A percentile compares a stretch with the other conserved stretches of the same genome.
phyloP scores from a whole-genome alignment of 2,113 vertebrate species.

The Plecturocebus donacophilus region DNA sequence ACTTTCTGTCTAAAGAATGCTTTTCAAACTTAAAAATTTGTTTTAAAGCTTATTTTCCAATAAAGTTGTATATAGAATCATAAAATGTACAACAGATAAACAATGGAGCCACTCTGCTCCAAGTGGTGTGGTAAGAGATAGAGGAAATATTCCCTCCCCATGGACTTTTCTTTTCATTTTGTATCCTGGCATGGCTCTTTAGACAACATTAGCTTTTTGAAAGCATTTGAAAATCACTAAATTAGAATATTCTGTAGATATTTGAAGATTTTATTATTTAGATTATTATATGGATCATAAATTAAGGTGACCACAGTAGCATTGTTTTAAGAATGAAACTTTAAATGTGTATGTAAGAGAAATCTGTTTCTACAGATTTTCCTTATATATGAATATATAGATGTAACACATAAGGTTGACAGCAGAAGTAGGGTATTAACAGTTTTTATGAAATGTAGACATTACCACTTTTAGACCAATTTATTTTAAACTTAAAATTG shows the following conservation, averaged over 20 bases:
- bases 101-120: not conserved
- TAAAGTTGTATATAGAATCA: not conserved
- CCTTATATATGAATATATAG: not conserved
- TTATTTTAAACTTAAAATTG: not conserved
- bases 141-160: accelerated
- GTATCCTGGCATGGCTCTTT: not conserved
- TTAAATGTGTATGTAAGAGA: not conserved
- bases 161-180: not conserved
- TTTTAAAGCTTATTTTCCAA: not conserved
- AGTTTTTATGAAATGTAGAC: not conserved
- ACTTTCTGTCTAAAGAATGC: not conserved
- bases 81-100: not conserved
- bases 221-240: not conserved
- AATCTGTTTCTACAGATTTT: not conserved
- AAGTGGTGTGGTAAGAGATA: accelerated
- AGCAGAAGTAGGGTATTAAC: not conserved
- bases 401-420: not conserved
- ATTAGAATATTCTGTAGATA: not conserved
- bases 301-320: not conserved
- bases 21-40: not conserved
- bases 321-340: not conserved
- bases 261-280: not conserved
- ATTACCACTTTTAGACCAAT: not conserved
- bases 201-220: not conserved
- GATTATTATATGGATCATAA: not conserved